Base-by-base conservation (phyloP, 2,797 vertebrate species). In the Coreius guichenoti region DNA sequence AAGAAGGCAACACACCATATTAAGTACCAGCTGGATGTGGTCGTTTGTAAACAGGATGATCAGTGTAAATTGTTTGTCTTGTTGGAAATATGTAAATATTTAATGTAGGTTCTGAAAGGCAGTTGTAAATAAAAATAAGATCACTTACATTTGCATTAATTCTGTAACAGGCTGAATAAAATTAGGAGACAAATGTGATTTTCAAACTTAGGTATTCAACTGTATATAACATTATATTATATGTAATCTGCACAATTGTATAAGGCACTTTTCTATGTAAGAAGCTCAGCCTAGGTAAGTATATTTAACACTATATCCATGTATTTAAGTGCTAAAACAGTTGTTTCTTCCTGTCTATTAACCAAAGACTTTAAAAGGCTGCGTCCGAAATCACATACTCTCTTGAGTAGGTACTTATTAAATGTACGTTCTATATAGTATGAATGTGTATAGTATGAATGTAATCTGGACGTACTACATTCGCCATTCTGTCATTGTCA, bases 61-160 rank as follows among this genome's bases (percentile, higher is more conserved):
- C 1, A 7, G 49, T 56, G 7, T 56, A 56, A 36, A 56, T n/a
- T n/a, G 11, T 58, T 61, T 61, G 21, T 58, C 13, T 77, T 11
- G 54, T 43, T 43, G 54, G 23, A 61, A 78, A 61, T 61, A 43
- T 43, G 75, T 61, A 78, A 61, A 78, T 78, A 76, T 76, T 76
- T 16, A 14, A n/a, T 16, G 31, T 23, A 77, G 33, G 33, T 43
- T 58, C 33, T 9, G 75, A 39, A 39, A 58, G 23, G 4, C 33
- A 39, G 21, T 39, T 39, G 51, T 26, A 17, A n/a, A 58, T 76
- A n/a, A 39, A 54, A 56, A 16, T n/a, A n/a, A n/a, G 31, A 58
- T 58, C 5, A 33, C 9, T 54, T 33, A 36, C 33, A 76, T 56
- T 76, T 76, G 11, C 33, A n/a, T 54, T 21, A 54, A 49, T 74